Conservation (phyloP, 2,888 invertebrate species). For the Drosophila macrospina region DNA sequence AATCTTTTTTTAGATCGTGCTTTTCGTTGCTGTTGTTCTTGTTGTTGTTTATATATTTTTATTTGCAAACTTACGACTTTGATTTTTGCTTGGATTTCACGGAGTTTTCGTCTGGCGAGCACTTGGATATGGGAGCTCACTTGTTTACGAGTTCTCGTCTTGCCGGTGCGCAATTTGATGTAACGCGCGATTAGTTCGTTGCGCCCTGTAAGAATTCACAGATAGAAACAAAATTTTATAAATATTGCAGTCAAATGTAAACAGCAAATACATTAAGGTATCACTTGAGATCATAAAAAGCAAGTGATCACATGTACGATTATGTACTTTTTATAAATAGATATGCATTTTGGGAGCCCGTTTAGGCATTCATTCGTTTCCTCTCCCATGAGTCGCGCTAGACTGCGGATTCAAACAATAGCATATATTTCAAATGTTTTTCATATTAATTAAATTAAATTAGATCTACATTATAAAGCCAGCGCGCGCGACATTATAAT, state of each 20-base stretch:
- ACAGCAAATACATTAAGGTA: constrained; percentile 8
- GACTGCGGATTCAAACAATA: not conserved
- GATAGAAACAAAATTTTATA: constrained; percentile 7
- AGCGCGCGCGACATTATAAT: too few species aligned
- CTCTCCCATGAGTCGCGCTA: not conserved
- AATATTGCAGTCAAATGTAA: constrained; percentile 23
- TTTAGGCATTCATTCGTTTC: not conserved
- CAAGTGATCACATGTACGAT: not conserved
- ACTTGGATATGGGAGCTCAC: constrained; percentile 99
- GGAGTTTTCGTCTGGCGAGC: constrained; percentile 98
- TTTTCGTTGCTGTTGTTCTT: constrained; percentile 6
- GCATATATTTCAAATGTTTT: not conserved
- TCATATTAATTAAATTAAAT: not conserved
- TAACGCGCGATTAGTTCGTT: constrained; percentile 99
- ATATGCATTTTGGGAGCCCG: not conserved
- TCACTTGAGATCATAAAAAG: not conserved
- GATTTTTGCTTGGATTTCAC: constrained; percentile 99
- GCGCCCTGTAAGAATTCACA: constrained; percentile 91
- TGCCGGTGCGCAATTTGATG: constrained; percentile 99
- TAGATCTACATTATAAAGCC: not conserved
- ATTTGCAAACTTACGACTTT: constrained; percentile 93
- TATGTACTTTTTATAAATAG: not conserved
- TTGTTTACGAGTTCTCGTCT: constrained; percentile 99
- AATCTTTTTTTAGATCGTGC: not conserved
- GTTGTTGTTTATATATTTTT: not conserved